Conservation (phyloP, 2,888 invertebrate species). For the Papilio demoleus region DNA sequence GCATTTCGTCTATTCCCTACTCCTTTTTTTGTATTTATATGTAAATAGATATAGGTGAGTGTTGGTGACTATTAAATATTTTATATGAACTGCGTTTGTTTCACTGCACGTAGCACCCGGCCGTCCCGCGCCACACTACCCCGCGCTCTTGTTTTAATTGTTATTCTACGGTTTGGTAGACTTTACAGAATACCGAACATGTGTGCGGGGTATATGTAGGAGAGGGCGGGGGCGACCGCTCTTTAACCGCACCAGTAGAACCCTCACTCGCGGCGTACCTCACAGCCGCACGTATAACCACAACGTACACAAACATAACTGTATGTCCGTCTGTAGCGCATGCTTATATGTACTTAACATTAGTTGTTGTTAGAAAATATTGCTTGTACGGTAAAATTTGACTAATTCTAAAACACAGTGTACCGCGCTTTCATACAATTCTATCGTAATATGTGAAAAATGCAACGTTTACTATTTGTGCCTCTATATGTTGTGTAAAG, state of each 20-base stretch:
- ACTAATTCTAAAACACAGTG: not conserved
- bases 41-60: conserved; percentile 80
- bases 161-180: too few relatives aligned
- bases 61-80: conserved; percentile 76
- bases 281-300: conserved; percentile 5
- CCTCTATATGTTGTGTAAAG: too few relatives aligned
- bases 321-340: conserved; percentile 5
- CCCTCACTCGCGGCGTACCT: not conserved
- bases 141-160: not conserved
- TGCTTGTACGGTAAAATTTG: not conserved
- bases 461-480: too few relatives aligned
- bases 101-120: conserved; percentile 56
- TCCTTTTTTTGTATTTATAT: conserved; percentile 74
- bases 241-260: too few relatives aligned
- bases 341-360: conserved; percentile 30
- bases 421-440: not conserved
- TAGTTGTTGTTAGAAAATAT: not conserved
- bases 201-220: too few relatives aligned
- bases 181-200: too few relatives aligned
- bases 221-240: too few relatives aligned
- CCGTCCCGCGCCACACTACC: not conserved
- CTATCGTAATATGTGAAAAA: not conserved
- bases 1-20: conserved; percentile 39
- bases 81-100: conserved; percentile 64
- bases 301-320: conserved; percentile 5